These are phyloP conservation scores for Protodeltote pygarga DNA, from an alignment of 2,888 invertebrate species.

Conservation along the genomic window DNA sequence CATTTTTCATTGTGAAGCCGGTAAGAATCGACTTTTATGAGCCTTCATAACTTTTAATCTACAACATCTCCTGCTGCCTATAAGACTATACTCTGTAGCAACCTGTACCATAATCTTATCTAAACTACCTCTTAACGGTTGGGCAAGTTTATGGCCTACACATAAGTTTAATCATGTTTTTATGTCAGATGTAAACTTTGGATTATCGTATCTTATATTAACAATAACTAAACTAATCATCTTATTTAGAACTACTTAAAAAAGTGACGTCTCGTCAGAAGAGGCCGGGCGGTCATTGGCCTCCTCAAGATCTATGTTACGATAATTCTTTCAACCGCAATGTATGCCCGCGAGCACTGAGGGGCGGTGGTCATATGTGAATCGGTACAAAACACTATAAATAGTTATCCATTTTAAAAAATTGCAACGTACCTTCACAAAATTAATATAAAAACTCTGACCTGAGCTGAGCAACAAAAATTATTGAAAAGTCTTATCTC, in stretches of 20 bases:
- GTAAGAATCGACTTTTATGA: too few relatives aligned
- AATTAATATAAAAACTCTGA: slow-evolving; percentile 30
- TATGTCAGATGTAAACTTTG: slow-evolving; percentile 26
- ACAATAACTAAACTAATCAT: slow-evolving; percentile 50
- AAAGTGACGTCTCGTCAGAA: slow-evolving; percentile 60
- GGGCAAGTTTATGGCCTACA: background rate
- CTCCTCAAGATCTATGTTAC: slow-evolving; percentile 78
- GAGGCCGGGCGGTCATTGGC: slow-evolving; percentile 72
- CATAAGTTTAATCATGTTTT: slow-evolving; percentile 17
- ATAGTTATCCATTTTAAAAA: slow-evolving; percentile 46
- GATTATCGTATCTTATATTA: slow-evolving; percentile 32
- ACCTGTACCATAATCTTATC: slow-evolving; percentile 2
- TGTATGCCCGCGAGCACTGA: slow-evolving; percentile 71
- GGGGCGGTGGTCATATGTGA: slow-evolving; percentile 63
- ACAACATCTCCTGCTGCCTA: too few relatives aligned
- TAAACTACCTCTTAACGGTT: background rate
- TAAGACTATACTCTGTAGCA: background rate
- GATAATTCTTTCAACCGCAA: slow-evolving; percentile 83
- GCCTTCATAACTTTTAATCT: background rate
- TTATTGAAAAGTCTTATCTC: too few relatives aligned
- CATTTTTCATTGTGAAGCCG: too few relatives aligned
- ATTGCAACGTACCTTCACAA: slow-evolving; percentile 34
- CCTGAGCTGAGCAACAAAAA: too few relatives aligned
- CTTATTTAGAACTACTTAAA: slow-evolving; percentile 49
- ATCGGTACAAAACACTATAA: slow-evolving; percentile 53